These are phyloP conservation scores for Pipistrellus pygmaeus DNA, from an alignment of 2,797 vertebrate species.

Conservation along the genomic window DNA sequence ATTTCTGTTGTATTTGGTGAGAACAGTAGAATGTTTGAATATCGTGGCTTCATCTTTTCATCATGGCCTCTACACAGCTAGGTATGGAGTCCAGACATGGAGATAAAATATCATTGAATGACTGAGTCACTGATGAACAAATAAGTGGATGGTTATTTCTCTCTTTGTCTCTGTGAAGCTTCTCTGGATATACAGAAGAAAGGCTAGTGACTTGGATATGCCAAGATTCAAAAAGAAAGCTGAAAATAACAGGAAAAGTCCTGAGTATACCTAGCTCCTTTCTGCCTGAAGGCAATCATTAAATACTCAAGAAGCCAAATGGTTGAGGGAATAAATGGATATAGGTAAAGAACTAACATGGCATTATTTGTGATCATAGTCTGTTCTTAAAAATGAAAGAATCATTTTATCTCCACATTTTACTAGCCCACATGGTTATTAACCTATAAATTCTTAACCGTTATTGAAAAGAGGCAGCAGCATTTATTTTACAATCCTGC, in stretches of 20 bases:
- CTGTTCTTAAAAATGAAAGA: background rate
- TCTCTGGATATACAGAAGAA: background rate
- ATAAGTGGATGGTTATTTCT: background rate
- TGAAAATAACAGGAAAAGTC: background rate
- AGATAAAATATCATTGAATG: background rate
- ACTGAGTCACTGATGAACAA: background rate
- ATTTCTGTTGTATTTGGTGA: background rate
- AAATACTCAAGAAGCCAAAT: slow-evolving; percentile 12
- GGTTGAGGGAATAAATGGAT: background rate
- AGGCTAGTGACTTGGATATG: background rate
- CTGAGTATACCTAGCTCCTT: background rate
- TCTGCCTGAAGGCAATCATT: background rate
- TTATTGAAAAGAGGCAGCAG: slow-evolving; percentile 15
- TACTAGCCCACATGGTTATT: background rate
- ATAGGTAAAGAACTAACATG: background rate
- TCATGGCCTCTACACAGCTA: background rate
- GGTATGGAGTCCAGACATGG: background rate
- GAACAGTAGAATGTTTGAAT: background rate
- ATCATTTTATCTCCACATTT: background rate
- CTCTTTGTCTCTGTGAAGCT: background rate
- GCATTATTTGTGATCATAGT: background rate
- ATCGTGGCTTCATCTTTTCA: background rate
- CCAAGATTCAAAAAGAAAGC: slow-evolving; percentile 27
- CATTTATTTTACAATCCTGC: background rate
- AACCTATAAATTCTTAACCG: slow-evolving; percentile 9